Base-by-base conservation (phyloP, 2,797 vertebrate species). In the Lutjanus campechanus region DNA sequence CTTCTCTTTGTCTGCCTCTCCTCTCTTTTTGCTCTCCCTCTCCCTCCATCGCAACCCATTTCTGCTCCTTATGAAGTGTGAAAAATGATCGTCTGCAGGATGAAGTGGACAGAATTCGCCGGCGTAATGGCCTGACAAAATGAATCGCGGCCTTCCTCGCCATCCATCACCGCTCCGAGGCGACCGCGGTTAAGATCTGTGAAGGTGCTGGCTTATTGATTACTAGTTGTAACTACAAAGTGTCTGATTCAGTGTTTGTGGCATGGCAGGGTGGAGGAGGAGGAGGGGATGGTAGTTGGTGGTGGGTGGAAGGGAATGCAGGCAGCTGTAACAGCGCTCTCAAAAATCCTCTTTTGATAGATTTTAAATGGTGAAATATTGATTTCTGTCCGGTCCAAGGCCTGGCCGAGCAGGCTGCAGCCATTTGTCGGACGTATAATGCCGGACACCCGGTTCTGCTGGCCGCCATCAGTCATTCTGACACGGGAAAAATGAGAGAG, bases 281-380 rank as follows among this genome's bases (percentile, higher is more conserved):
- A 74, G 67, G 25, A n/a, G 58, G 77, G 47, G 41, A 20, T n/a
- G 79, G 53, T 15, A 67, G 71, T 40, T 41, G 54, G 58, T 2
- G 71, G 84, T 20, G 64, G 79, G 73, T 66, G 83, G 56, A 80
- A 41, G 73, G 43, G 73, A 72, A 84, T 1, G 73, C 75, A 75
- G 83, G 85, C 81, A 67, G 85, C 85, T 81, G 73, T 46, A 64
- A 36, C 29, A 36, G 75, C 47, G 5, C 82, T 53, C 73, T 85
- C 69, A 83, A 70, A 91, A 93, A 89, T 87, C 85, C 75, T 81
- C 61, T 73, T 96, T 94, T 98, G 96, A 98, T 97, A 96, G 97
- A 97, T 97, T 97, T 97, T 97, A 98, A 98, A 93, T 97, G 96
- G 97, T 97, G 96, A 97, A 97, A 96, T 98, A 98, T 98, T 96